Evolutionary conservation across 2,113 vertebrate genomes (phyloP).

Genomic region (Natator depressus): DNA sequence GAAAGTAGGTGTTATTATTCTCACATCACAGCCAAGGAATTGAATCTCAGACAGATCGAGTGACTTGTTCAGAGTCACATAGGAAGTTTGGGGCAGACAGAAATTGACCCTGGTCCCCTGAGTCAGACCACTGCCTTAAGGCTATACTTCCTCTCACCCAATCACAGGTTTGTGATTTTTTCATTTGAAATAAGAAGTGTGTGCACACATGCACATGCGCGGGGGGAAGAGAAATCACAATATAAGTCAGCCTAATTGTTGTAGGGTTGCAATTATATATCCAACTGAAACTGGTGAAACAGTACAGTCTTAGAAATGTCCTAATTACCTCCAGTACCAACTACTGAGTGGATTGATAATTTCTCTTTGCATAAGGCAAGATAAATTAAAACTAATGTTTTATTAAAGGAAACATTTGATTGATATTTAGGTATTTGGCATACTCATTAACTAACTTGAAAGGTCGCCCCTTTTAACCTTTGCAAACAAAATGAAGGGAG

Average conservation of each 20-base stretch:
- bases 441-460: conserved; percentile 52
- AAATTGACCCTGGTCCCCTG: background rate
- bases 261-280: fast-evolving
- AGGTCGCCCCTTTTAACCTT: conserved; percentile 53
- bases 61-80: background rate
- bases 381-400: background rate
- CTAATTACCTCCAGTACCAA: background rate
- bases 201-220: background rate
- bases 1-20: background rate
- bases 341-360: background rate
- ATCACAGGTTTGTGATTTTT: background rate
- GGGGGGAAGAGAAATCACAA: background rate
- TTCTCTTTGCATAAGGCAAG: background rate
- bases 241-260: fast-evolving
- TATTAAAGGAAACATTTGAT: conserved; percentile 24
- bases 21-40: background rate
- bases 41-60: background rate
- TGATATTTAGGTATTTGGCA: conserved; percentile 47
- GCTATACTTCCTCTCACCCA: background rate
- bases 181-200: background rate
- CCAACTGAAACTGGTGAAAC: fast-evolving
- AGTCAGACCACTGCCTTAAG: background rate
- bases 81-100: background rate
- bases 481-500: background rate
- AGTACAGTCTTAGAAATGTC: background rate